Conservation (phyloP, 2,888 invertebrate species). For the Chaetogeoica ovagalla region DNA sequence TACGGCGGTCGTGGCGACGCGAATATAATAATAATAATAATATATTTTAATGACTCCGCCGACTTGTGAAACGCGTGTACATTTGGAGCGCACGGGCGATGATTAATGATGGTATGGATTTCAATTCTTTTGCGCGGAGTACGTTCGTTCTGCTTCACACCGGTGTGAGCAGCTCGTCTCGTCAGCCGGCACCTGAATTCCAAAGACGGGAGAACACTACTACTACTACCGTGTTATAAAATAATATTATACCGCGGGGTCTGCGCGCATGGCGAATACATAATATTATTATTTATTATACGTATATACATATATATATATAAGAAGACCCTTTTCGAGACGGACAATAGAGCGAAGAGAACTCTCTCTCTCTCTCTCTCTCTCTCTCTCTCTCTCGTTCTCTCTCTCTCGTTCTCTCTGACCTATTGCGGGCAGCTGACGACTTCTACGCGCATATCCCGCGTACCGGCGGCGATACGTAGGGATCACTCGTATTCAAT, state of each 20-base stretch:
- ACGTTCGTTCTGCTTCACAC: slow-evolving; percentile 15
- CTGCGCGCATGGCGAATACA: neutral
- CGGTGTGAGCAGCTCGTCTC: neutral
- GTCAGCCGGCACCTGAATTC: slow-evolving; percentile 30
- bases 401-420: too few species aligned
- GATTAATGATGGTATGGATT: slow-evolving; percentile 39
- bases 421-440: slow-evolving; percentile 47
- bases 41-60: slow-evolving; percentile 5
- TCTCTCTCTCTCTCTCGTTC: too few species aligned
- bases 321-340: neutral
- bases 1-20: too few species aligned
- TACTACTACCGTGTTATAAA: too few species aligned
- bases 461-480: neutral
- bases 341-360: slow-evolving; percentile 23
- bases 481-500: slow-evolving; percentile 40
- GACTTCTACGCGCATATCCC: neutral
- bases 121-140: slow-evolving; percentile 34
- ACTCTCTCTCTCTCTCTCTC: too few species aligned
- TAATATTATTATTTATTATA: too few species aligned
- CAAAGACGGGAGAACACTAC: slow-evolving; percentile 39
- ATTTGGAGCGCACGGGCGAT: slow-evolving; percentile 5
- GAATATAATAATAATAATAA: neutral
- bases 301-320: too few species aligned
- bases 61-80: slow-evolving; percentile 5
- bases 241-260: slow-evolving; percentile 26